These are phyloP conservation scores for Brachypodius melanocephalos DNA, from an alignment of 2,113 vertebrate species.

Conservation along the genomic window DNA sequence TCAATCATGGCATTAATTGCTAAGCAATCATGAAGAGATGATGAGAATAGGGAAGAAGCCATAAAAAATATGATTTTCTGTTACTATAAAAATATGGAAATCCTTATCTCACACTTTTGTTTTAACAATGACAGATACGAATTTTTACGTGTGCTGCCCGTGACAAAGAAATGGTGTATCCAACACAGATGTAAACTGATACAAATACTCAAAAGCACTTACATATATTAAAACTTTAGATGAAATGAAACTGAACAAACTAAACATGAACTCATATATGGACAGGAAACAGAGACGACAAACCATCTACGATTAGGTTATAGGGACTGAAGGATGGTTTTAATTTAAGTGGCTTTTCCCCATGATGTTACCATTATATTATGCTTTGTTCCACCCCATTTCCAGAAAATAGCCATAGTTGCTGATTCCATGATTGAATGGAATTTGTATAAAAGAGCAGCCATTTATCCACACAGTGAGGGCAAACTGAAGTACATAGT, in stretches of 20 bases:
- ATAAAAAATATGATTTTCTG: background rate
- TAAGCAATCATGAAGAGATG: constrained; percentile 48
- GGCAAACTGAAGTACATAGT: background rate
- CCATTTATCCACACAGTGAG: background rate
- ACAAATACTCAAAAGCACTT: background rate
- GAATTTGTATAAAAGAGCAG: background rate
- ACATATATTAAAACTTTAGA: background rate
- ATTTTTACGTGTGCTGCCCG: background rate
- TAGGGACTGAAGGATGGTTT: background rate
- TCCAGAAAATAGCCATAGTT: background rate
- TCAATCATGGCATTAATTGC: constrained; percentile 97
- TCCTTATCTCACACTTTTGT: background rate
- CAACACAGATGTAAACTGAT: background rate
- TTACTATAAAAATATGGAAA: background rate
- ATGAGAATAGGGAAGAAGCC: background rate
- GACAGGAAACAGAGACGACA: background rate
- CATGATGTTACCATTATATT: background rate
- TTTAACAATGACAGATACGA: background rate
- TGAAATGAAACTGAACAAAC: background rate
- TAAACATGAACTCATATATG: background rate
- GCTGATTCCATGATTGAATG: background rate
- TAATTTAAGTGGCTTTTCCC: background rate
- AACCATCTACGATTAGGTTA: fast-evolving
- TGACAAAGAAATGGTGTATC: background rate
- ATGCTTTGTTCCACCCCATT: background rate